phyloP scores from a whole-genome alignment of 1,140 invertebrate species.

The Pantala flavescens region DNA sequence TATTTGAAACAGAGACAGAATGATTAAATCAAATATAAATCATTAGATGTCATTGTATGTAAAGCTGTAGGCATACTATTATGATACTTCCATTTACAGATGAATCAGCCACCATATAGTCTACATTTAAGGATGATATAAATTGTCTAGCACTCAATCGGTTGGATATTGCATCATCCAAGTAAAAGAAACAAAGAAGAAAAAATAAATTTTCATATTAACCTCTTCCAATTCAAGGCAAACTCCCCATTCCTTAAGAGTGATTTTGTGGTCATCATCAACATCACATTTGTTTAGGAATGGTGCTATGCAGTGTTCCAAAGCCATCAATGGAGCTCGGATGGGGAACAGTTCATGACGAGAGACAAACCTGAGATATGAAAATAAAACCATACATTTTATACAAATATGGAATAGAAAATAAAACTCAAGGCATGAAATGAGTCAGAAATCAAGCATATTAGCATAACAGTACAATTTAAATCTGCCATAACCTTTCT shows the following conservation, averaged over 20 bases:
- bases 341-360: constrained; percentile 92
- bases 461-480: too few relatives aligned
- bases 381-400: constrained; percentile 26
- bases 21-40: background rate
- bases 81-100: too few relatives aligned
- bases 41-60: background rate
- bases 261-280: constrained; percentile 79
- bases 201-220: background rate
- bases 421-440: too few relatives aligned
- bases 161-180: background rate
- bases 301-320: constrained; percentile 92
- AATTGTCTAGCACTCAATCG: too few relatives aligned
- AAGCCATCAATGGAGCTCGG: constrained; percentile 75
- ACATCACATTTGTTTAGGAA: constrained; percentile 83
- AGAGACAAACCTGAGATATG: constrained; percentile 66
- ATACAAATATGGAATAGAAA: too few relatives aligned
- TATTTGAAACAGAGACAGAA: background rate
- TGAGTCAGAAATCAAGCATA: too few relatives aligned
- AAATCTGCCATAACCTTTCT: too few relatives aligned
- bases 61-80: background rate
- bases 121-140: too few relatives aligned
- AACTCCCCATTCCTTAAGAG: constrained; percentile 81
- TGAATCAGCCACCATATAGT: too few relatives aligned
- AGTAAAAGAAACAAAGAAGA: background rate
- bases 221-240: constrained; percentile 77